Base-by-base conservation (phyloP, 2,888 invertebrate genomes). In the Diaphora mendica region DNA sequence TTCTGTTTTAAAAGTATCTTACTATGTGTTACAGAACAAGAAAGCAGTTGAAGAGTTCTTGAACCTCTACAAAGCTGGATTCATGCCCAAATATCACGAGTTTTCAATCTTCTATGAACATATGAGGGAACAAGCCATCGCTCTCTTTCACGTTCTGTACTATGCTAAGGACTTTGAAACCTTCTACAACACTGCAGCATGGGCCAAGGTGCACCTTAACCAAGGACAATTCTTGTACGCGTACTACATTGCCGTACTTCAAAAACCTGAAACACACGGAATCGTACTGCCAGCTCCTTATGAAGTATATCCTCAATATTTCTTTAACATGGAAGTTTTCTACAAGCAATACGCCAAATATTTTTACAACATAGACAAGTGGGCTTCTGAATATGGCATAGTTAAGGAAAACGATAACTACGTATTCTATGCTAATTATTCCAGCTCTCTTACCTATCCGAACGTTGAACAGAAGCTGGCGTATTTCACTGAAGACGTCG, bases 401-500 rank as follows among this genome's bases (percentile, higher is more conserved):
- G 88, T 92, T 39, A 88, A 89, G 30, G 94, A 94, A 73, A 86
- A 89, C 26, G 89, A 95, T 67, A 85, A 92, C 30, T 96, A 94
- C 81, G 90, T 96, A 35, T 93, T 96, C 85, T 96, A 96, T 73
- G 93, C 96, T 23, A 97, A 97, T 88, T 97, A 97, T 83, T 96
- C 96, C 23, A 96, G 95, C 82, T 86, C 95, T 39, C 87, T 88
- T 59, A 90, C 93, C 79, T 96, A 96, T 84, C 95, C 93, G 81
- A 96, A 96, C 81, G 87, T 94, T 3, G 97, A 97, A 83, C 95
- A 96, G 85, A 96, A 95, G 75, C 82, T 97, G 73, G 94, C 96
- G 64, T 97, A 97, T 91, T 97, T 97, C 91, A 97, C 96, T 33
- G 97, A 97, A 87, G 97, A 97, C 85, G 93, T 97, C 82, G 97